A percentile compares a stretch with the other conserved stretches of the same genome.
Evolutionary conservation across 2,797 vertebrate species (phyloP).

Genomic region (Tragelaphus eurycerus): DNA sequence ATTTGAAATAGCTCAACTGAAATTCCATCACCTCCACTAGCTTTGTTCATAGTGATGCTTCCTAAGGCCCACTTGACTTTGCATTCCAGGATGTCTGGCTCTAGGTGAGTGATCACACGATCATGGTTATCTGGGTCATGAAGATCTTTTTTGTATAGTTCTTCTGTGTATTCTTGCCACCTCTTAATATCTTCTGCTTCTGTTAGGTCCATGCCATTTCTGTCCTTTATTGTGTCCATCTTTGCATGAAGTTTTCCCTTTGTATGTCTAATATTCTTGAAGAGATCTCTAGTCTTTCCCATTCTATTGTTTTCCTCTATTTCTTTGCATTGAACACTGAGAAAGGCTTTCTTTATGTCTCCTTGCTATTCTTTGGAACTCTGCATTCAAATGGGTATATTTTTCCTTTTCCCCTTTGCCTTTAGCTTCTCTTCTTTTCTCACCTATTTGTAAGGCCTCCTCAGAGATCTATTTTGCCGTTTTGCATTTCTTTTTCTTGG

Average conservation of each 20-base stretch:
- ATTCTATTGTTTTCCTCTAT: not conserved
- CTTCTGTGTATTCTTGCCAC: not conserved
- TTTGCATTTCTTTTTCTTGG: not conserved
- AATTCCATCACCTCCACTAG: not conserved
- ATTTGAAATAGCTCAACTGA: not conserved
- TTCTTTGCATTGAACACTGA: not conserved
- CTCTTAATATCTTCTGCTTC: not conserved
- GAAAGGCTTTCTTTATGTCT: not conserved
- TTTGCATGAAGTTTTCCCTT: not conserved
- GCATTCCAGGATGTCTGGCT: not conserved
- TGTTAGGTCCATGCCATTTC: not conserved
- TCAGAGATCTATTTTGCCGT: not conserved
- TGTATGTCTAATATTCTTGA: not conserved
- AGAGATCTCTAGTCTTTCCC: not conserved
- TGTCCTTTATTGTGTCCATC: not conserved
- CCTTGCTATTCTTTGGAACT: not conserved
- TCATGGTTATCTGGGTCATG: not conserved
- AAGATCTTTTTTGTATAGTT: not conserved
- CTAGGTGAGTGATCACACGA: not conserved
- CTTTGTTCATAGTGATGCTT: not conserved
- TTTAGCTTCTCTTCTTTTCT: not conserved
- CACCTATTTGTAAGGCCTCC: not conserved
- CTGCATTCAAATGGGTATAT: not conserved
- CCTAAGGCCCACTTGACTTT: not conserved
- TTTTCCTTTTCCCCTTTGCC: not conserved